phyloP scores from a whole-genome alignment of 1,140 invertebrate genomes.

The Wiebesia pumilae region DNA sequence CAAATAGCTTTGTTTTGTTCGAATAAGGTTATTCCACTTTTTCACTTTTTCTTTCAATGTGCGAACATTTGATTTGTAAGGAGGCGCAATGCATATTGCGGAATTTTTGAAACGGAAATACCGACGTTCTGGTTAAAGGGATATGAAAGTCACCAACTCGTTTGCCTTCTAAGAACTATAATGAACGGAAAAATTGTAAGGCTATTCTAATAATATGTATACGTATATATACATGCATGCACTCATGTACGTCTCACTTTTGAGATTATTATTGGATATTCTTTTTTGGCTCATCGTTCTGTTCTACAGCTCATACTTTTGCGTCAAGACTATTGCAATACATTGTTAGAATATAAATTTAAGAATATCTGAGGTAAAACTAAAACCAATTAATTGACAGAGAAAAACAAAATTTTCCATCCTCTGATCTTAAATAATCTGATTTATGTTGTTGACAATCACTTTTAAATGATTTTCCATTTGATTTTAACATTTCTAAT shows the following conservation, averaged over 20 bases:
- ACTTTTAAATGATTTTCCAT: too few species aligned
- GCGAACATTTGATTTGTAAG: constrained; percentile 10
- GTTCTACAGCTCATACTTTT: too few species aligned
- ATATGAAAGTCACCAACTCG: constrained; percentile 27
- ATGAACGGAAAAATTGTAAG: neutral
- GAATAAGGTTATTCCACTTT: neutral
- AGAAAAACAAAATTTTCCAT: too few species aligned
- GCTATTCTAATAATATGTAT: neutral
- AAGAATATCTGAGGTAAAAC: too few species aligned
- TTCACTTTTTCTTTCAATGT: neutral
- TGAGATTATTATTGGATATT: neutral
- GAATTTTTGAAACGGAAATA: neutral
- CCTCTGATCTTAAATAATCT: too few species aligned
- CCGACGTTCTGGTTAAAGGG: neutral
- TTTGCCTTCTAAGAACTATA: constrained; percentile 10
- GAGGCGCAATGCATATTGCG: neutral
- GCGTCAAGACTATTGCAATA: too few species aligned
- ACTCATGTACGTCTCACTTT: neutral
- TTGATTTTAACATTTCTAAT: too few species aligned
- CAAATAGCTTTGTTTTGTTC: constrained; percentile 9
- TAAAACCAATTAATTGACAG: too few species aligned
- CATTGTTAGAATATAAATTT: too few species aligned
- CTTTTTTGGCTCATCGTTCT: neutral
- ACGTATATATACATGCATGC: too few species aligned
- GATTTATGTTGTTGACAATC: too few species aligned